Evolutionary conservation across 2,888 invertebrate species (phyloP).

Genomic region (Dolomedes plantarius): DNA sequence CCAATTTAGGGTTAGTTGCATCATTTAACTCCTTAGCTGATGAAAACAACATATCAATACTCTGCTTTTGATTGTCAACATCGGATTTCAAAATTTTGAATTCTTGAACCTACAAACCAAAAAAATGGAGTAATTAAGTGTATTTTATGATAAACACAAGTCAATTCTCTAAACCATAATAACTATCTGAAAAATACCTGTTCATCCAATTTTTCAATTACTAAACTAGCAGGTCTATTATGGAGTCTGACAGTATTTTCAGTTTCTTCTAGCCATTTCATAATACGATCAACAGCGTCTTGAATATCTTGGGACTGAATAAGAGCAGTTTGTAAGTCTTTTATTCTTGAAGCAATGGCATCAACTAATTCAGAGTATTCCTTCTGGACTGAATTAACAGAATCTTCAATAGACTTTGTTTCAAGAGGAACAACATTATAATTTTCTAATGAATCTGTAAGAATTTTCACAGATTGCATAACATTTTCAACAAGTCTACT

Average conservation of each 20-base stretch:
- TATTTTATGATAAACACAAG: background rate
- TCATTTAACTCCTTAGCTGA: constrained; percentile 91
- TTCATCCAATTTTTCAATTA: constrained; percentile 89
- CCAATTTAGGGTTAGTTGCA: constrained; percentile 87
- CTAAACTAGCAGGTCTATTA: constrained; percentile 89
- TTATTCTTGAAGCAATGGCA: constrained; percentile 86
- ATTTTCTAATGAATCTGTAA: constrained; percentile 82
- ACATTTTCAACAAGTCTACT: constrained; percentile 90
- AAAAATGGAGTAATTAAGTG: background rate
- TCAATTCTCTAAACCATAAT: background rate
- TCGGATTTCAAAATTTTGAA: constrained; percentile 89
- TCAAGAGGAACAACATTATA: constrained; percentile 87
- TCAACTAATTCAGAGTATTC: constrained; percentile 86
- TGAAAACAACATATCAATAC: constrained; percentile 87
- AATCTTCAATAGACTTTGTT: constrained; percentile 86
- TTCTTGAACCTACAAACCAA: constrained; percentile 81
- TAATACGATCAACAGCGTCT: constrained; percentile 91
- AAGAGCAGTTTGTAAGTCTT: constrained; percentile 89
- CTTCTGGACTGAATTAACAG: constrained; percentile 85
- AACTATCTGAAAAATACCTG: constrained; percentile 71
- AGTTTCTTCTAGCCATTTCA: constrained; percentile 89
- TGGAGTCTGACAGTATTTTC: constrained; percentile 86
- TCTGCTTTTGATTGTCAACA: constrained; percentile 89
- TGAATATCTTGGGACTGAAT: constrained; percentile 96
- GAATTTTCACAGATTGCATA: constrained; percentile 81